Conservation (phyloP, 1,140 invertebrate genomes). For the Leptoteleia sp. region DNA sequence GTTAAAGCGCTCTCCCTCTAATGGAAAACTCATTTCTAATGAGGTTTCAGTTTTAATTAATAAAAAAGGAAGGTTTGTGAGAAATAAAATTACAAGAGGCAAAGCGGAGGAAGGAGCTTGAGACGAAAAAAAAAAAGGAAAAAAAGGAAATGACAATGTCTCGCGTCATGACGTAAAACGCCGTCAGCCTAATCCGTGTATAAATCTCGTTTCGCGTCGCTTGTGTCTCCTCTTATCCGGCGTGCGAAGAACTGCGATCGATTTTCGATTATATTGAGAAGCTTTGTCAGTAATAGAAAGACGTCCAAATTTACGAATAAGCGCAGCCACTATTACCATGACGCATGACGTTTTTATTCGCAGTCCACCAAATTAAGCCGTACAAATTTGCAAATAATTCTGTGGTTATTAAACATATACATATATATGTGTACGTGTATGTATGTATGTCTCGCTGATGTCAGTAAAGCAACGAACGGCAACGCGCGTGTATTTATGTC, state of each 20-base stretch:
- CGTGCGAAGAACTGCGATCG: conserved; percentile 59
- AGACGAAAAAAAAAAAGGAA: no score
- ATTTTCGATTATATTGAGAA: conserved; percentile 73
- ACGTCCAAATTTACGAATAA: conserved; percentile 64
- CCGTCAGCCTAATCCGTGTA: conserved; percentile 65
- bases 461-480: conserved; percentile 18
- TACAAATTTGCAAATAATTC: conserved; percentile 16
- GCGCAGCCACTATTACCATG: conserved; percentile 18
- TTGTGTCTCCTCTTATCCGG: conserved; percentile 54
- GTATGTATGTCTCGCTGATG: not conserved
- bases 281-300: conserved; percentile 72
- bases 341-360: conserved; percentile 40
- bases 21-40: conserved; percentile 11
- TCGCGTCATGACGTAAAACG: conserved; percentile 62
- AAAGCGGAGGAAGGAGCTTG: not conserved
- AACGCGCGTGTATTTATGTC: not conserved
- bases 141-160: conserved; percentile 23
- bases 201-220: conserved; percentile 68
- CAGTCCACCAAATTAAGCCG: conserved; percentile 24
- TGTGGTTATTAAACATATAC: conserved; percentile 19
- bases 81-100: not conserved
- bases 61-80: not conserved
- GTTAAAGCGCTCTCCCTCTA: conserved; percentile 1
- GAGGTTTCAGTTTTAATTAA: conserved; percentile 28
- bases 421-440: no score